Evolutionary conservation across 2,113 vertebrate genomes (phyloP), one percentile per base, ranked within the genome.

Genomic region (Heliornis fulica): DNA sequence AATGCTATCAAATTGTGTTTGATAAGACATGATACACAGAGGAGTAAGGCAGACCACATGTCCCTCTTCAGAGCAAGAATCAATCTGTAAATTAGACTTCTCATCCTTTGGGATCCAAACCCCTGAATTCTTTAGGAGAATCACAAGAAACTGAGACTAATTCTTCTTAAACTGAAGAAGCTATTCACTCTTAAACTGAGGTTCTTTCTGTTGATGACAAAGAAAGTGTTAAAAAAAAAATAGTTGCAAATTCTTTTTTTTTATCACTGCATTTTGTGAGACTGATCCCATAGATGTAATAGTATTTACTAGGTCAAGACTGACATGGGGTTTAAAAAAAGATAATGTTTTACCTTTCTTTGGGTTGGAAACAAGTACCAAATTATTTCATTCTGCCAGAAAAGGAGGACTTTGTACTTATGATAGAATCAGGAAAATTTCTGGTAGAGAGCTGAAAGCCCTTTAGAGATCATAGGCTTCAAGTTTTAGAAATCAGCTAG

Each of bases 181-280:
- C 0, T 40, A 43, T 40, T 71, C 8, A 41, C 38, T 82, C 9
- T 76, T 69, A 79, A 89, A 46, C 10, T 18, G 11, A 68, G 15
- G 5, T 1, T 65, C 28, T 54, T 83, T 83, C 28, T 54, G 11
- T 2, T 74, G 15, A 61, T 48, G 48, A 48, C 4, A 46, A 20
- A 45, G 20, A 70, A 32, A 10, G 0, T 0, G 2, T 23, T 20
- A 36, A 59, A 36, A 21, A n/a, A 15, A 43, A 16, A 22, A 38
- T 2, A 22, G 10, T 32, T 64, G 7, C 11, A 53, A 9, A 11
- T 1, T 11, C 53, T 29, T 13, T 13, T 48, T 64, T 72, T 79
- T 45, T 3, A 68, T 72, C 10, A 14, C 8, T 36, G 29, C 5
- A 41, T 74, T 87, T 92, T 90, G 7, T 36, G 31, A 77, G n/a